Evolutionary conservation across 2,797 vertebrate genomes (phyloP).

Genomic region (Scomberomorus guttatus): DNA sequence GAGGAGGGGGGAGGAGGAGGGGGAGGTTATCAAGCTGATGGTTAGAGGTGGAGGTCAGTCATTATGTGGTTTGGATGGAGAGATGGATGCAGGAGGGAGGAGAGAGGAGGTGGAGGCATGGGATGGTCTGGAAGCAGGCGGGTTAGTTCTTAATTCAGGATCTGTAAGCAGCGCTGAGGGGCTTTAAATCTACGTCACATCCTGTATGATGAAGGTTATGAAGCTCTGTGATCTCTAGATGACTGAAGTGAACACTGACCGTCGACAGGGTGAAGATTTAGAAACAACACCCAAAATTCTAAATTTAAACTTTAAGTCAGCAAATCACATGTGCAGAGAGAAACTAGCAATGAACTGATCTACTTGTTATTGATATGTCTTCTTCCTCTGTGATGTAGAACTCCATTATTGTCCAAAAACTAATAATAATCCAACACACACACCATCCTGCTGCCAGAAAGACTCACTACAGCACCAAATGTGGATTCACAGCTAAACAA

Average conservation of each 20-base stretch:
- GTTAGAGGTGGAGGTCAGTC: slow-evolving; percentile 65
- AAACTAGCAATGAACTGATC: too few relatives aligned
- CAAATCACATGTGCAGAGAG: too few relatives aligned
- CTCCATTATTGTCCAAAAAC: too few relatives aligned
- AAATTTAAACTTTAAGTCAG: too few relatives aligned
- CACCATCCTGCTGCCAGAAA: too few relatives aligned
- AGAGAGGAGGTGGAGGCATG: slow-evolving; percentile 32
- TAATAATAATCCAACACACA: too few relatives aligned
- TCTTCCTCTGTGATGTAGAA: too few relatives aligned
- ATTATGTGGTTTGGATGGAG: slow-evolving; percentile 53
- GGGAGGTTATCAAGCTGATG: slow-evolving; percentile 64
- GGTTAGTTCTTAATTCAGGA: slow-evolving; percentile 39
- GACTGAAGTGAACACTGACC: neutral
- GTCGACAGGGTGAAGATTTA: neutral
- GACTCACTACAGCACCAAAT: too few relatives aligned
- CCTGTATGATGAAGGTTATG: neutral
- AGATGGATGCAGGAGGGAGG: slow-evolving; percentile 26
- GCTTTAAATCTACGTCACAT: neutral
- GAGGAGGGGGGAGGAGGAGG: slow-evolving; percentile 1
- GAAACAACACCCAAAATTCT: too few relatives aligned
- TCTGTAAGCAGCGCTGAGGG: neutral
- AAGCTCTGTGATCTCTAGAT: neutral
- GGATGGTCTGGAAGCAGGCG: slow-evolving; percentile 52
- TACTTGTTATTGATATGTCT: too few relatives aligned
- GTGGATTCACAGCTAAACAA: too few relatives aligned